phyloP scores from a whole-genome alignment of 1,140 invertebrate species.

The Diabrotica undecimpunctata region DNA sequence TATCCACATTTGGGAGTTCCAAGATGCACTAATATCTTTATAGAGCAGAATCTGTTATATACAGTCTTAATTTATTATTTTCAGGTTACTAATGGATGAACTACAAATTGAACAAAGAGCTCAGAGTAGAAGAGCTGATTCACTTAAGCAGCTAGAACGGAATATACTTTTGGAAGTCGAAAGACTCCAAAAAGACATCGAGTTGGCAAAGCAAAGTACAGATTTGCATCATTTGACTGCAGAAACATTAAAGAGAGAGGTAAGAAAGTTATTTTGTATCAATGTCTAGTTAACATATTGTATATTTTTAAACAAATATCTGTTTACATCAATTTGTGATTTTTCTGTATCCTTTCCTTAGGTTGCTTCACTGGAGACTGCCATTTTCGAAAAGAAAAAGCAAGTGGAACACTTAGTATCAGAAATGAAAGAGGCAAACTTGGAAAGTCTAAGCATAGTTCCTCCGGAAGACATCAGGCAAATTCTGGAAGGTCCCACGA shows the following conservation, averaged over 20 bases:
- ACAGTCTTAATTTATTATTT: slow-evolving; percentile 6
- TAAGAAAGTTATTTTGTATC: slow-evolving; percentile 35
- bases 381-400: slow-evolving; percentile 79
- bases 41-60: not conserved
- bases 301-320: no score
- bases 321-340: not conserved
- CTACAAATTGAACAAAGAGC: slow-evolving; percentile 56
- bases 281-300: no score
- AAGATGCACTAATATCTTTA: not conserved
- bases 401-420: slow-evolving; percentile 80
- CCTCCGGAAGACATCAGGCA: slow-evolving; percentile 77
- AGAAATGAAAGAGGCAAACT: slow-evolving; percentile 89
- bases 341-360: slow-evolving; percentile 34
- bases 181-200: slow-evolving; percentile 74
- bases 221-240: slow-evolving; percentile 76
- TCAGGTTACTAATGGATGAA: slow-evolving; percentile 60
- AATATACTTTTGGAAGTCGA: slow-evolving; percentile 76
- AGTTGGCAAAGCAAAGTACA: slow-evolving; percentile 75
- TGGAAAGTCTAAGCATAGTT: slow-evolving; percentile 80
- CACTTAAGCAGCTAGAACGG: slow-evolving; percentile 66
- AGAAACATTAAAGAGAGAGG: slow-evolving; percentile 76
- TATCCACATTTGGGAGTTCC: not conserved
- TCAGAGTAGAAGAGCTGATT: slow-evolving; percentile 45
- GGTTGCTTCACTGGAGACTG: slow-evolving; percentile 69
- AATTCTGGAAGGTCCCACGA: slow-evolving; percentile 75